A percentile compares a stretch with the other conserved stretches of the same genome.
phyloP scores from a whole-genome alignment of 1,140 invertebrate genomes.

The Penaeus vannamei region DNA sequence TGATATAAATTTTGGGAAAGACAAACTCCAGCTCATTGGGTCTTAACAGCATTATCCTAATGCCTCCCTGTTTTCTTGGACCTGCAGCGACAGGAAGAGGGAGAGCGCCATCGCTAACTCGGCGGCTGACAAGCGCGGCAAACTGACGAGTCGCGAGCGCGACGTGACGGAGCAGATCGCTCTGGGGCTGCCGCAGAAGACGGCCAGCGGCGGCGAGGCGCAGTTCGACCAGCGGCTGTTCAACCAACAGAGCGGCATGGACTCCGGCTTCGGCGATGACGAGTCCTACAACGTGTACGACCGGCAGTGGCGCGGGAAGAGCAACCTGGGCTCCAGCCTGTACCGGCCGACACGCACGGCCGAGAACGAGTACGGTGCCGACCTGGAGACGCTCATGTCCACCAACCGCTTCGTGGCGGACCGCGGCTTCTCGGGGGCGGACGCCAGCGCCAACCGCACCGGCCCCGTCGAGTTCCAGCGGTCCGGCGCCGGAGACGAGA shows the following conservation, averaged over 20 bases:
- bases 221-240: slow-evolving; percentile 98
- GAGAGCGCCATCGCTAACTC: slow-evolving; percentile 95
- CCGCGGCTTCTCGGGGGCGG: slow-evolving; percentile 94
- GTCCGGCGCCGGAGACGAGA: slow-evolving; percentile 72
- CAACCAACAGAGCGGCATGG: slow-evolving; percentile 96
- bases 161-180: slow-evolving; percentile 99
- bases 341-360: slow-evolving; percentile 93
- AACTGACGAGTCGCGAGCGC: slow-evolving; percentile 85
- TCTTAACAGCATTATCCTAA: not conserved
- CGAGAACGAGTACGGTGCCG: slow-evolving; percentile 92
- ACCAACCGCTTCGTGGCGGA: slow-evolving; percentile 87
- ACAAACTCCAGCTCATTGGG: no score
- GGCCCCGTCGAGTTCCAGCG: slow-evolving; percentile 94
- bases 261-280: slow-evolving; percentile 97
- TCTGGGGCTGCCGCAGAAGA: slow-evolving; percentile 92
- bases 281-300: slow-evolving; percentile 99
- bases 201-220: slow-evolving; percentile 81
- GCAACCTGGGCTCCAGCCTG: slow-evolving; percentile 87
- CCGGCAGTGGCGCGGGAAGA: slow-evolving; percentile 90
- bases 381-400: slow-evolving; percentile 79
- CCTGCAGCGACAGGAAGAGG: slow-evolving; percentile 92
- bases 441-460: slow-evolving; percentile 79
- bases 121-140: slow-evolving; percentile 89
- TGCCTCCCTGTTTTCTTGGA: not conserved
- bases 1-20: no score